Conservation (phyloP, 2,888 invertebrate genomes). For the Parnassius orleans region DNA sequence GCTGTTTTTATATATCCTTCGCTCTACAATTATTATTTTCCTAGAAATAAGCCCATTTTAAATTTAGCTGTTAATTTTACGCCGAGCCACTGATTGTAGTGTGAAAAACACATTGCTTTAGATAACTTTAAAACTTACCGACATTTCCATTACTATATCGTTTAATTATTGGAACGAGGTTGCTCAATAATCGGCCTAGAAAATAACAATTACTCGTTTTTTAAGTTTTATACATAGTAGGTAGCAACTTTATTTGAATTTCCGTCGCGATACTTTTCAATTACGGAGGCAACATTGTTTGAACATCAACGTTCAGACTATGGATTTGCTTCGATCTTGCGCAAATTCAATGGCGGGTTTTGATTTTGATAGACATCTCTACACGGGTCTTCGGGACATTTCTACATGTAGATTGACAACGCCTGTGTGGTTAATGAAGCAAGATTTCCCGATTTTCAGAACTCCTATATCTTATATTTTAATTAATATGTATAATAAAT, state of each 20-base stretch:
- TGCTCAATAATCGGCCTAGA: background rate
- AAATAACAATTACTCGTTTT: slow-evolving; percentile 2
- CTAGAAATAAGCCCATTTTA: no score
- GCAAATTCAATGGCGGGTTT: background rate
- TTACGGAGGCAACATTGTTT: background rate
- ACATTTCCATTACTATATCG: background rate
- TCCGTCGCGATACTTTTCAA: background rate
- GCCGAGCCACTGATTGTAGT: no score
- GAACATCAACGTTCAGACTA: background rate
- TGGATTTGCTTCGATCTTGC: slow-evolving; percentile 33
- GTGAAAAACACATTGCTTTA: no score
- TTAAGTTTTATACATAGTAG: slow-evolving; percentile 35
- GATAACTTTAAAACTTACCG: no score
- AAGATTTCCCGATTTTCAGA: slow-evolving; percentile 25
- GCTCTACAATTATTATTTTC: no score
- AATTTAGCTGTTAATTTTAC: no score
- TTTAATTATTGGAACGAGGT: slow-evolving; percentile 13
- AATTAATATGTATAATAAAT: no score
- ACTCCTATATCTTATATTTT: background rate
- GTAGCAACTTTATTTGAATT: slow-evolving; percentile 41
- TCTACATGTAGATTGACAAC: slow-evolving; percentile 62
- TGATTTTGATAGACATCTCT: slow-evolving; percentile 53
- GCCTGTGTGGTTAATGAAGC: slow-evolving; percentile 60
- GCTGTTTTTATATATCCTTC: no score
- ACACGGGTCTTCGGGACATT: slow-evolving; percentile 46